These are phyloP conservation scores for Plagiodera versicolora DNA, from an alignment of 2,888 invertebrate genomes.

Conservation along the genomic window DNA sequence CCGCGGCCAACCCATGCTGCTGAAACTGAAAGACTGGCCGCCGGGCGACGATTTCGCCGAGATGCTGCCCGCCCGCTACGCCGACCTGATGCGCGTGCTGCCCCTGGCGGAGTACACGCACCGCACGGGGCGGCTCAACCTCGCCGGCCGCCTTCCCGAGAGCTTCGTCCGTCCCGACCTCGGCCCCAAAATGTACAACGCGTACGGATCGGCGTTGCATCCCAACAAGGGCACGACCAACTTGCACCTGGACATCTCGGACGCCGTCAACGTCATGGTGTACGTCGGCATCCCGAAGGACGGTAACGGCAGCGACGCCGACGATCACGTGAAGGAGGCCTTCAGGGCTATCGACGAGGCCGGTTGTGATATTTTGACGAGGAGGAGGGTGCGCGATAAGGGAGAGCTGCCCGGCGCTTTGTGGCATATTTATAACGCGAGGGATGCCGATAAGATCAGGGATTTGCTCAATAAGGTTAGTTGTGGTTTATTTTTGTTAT, in stretches of 20 bases:
- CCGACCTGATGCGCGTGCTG: slow-evolving; percentile 77
- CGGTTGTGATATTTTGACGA: slow-evolving; percentile 86
- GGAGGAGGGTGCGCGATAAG: slow-evolving; percentile 75
- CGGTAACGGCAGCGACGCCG: slow-evolving; percentile 75
- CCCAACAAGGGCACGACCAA: slow-evolving; percentile 91
- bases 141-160: slow-evolving; percentile 87
- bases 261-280: slow-evolving; percentile 95
- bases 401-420: slow-evolving; percentile 87
- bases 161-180: slow-evolving; percentile 94
- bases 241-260: slow-evolving; percentile 94
- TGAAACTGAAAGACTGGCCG: slow-evolving; percentile 98
- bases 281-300: slow-evolving; percentile 91
- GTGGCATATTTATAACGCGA: slow-evolving; percentile 97
- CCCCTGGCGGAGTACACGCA: slow-evolving; percentile 92
- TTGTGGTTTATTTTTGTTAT: too few relatives aligned
- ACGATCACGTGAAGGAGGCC: slow-evolving; percentile 77
- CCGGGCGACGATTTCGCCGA: slow-evolving; percentile 94
- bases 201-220: slow-evolving; percentile 86
- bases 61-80: slow-evolving; percentile 79
- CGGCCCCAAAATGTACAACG: slow-evolving; percentile 98
- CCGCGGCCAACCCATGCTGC: slow-evolving; percentile 80
- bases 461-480: slow-evolving; percentile 79
- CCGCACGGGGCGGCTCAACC: slow-evolving; percentile 81
- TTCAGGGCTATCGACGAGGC: slow-evolving; percentile 89
- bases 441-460: slow-evolving; percentile 94